Conservation (phyloP, 2,797 vertebrate genomes). For the Perodicticus potto region DNA sequence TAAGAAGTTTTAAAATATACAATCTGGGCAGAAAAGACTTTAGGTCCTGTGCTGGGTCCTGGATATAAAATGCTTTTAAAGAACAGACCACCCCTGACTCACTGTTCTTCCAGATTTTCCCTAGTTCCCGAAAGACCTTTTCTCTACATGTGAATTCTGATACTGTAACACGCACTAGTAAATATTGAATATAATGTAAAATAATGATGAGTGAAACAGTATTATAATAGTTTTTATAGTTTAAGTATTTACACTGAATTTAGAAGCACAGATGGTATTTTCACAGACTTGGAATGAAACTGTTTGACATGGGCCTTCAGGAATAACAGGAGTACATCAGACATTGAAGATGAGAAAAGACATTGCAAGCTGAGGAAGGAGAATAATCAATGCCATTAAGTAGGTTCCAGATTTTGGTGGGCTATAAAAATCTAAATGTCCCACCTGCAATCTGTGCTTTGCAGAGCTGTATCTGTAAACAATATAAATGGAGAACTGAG, state of each 20-base stretch:
- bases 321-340: neutral
- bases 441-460: neutral
- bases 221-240: neutral
- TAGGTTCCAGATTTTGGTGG: neutral
- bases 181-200: neutral
- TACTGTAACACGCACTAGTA: neutral
- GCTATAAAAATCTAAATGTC: neutral
- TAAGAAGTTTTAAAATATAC: neutral
- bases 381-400: neutral
- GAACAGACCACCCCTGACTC: neutral
- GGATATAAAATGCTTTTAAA: neutral
- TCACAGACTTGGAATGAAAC: neutral
- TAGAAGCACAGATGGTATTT: neutral
- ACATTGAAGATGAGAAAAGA: neutral
- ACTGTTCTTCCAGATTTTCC: neutral
- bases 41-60: neutral
- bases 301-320: neutral
- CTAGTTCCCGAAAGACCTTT: neutral
- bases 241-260: neutral
- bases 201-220: neutral
- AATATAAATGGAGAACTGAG: neutral
- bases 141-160: neutral
- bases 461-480: neutral
- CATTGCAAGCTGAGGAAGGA: neutral
- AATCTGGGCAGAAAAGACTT: neutral